Evolutionary conservation across 1,140 invertebrate species (phyloP).

Genomic region (Dolichoris vasculosae): DNA sequence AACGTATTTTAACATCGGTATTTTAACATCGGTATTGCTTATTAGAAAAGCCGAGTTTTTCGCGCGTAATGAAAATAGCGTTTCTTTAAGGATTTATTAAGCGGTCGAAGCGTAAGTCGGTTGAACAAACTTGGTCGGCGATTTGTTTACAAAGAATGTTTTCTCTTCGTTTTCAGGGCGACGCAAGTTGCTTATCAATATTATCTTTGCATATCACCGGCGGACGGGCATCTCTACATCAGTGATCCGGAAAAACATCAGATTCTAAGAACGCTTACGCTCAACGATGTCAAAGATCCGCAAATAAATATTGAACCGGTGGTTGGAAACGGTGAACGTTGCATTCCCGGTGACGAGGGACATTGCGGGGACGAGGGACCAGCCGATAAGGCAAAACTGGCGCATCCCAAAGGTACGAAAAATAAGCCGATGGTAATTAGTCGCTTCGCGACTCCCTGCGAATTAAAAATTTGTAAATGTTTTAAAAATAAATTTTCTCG

Average conservation of each 20-base stretch:
- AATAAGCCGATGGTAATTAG: background rate
- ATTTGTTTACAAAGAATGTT: conserved; percentile 13
- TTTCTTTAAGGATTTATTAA: background rate
- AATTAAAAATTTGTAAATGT: background rate
- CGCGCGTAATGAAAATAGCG: background rate
- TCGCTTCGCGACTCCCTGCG: background rate
- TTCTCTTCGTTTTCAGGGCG: conserved; percentile 78
- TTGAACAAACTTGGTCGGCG: background rate
- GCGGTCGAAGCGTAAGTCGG: background rate
- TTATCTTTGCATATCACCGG: conserved; percentile 94
- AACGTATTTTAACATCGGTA: no score
- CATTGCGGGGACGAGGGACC: conserved; percentile 95
- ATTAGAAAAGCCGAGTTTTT: background rate
- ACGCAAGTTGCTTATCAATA: conserved; percentile 96
- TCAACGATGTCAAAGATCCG: conserved; percentile 87
- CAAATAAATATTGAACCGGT: conserved; percentile 90
- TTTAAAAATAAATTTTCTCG: background rate
- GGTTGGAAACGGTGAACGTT: conserved; percentile 96
- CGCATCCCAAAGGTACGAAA: conserved; percentile 92
- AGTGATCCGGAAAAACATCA: conserved; percentile 96
- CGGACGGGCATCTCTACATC: conserved; percentile 95
- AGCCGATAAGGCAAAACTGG: conserved; percentile 91
- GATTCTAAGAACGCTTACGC: conserved; percentile 83
- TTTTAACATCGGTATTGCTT: no score
- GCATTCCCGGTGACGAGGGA: conserved; percentile 91